These are phyloP conservation scores for Bradypodion pumilum DNA, from an alignment of 2,797 vertebrate species.

Conservation along the genomic window DNA sequence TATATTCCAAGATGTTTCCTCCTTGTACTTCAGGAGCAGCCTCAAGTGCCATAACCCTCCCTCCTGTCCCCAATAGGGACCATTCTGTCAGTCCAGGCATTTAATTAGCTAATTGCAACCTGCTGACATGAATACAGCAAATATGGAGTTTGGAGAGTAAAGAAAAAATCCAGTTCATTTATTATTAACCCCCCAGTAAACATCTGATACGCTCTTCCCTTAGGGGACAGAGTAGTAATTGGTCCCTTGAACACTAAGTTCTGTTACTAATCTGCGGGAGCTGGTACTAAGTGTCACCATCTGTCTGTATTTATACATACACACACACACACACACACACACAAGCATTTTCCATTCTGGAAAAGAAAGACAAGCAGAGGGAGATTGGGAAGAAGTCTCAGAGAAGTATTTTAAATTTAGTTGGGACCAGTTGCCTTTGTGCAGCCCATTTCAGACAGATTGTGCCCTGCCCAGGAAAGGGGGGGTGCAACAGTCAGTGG, in stretches of 20 bases:
- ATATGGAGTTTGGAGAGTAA: conserved; percentile 61
- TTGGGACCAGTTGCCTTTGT: conserved; percentile 50
- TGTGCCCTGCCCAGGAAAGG: conserved; percentile 36
- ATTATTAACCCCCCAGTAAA: conserved; percentile 74
- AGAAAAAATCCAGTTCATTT: conserved; percentile 69
- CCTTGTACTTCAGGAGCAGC: conserved; percentile 64
- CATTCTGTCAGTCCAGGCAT: conserved; percentile 75
- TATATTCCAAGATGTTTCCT: conserved; percentile 71
- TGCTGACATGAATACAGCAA: conserved; percentile 75
- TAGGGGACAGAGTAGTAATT: conserved; percentile 77
- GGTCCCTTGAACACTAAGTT: conserved; percentile 76
- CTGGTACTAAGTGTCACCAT: conserved; percentile 75
- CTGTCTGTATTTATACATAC: conserved; percentile 74
- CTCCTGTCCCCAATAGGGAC: conserved; percentile 57
- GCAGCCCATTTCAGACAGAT: conserved; percentile 19
- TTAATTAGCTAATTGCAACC: conserved; percentile 82
- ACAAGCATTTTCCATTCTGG: conserved; percentile 55
- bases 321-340: conserved; percentile 64
- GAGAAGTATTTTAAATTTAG: conserved; percentile 47
- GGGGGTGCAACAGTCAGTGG: background rate
- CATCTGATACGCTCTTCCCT: conserved; percentile 77
- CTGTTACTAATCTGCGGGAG: conserved; percentile 72
- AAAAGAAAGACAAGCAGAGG: conserved; percentile 49
- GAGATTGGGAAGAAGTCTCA: conserved; percentile 53
- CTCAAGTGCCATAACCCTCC: conserved; percentile 54